A percentile compares a stretch with the other conserved stretches of the same genome.
Conservation (phyloP, 2,797 vertebrate species). For the Galaxias olidus region DNA sequence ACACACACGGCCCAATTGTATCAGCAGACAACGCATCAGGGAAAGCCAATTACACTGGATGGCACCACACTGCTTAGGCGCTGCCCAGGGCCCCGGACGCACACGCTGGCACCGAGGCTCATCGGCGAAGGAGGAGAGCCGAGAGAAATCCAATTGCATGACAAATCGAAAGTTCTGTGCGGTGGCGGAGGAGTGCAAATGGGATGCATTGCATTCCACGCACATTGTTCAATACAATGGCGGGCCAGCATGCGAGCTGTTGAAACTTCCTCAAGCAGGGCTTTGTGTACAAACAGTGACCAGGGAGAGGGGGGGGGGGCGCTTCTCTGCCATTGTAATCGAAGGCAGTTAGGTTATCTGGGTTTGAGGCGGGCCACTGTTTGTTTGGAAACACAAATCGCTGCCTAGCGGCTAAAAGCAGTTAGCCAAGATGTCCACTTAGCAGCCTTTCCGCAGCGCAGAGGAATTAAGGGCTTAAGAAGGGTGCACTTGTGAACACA, state of each 20-base stretch:
- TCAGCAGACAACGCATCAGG: constrained; percentile 60
- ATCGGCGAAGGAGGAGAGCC: not conserved
- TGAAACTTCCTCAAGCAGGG: not conserved
- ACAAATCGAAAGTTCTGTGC: not conserved
- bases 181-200: not conserved
- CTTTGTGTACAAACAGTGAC: not conserved
- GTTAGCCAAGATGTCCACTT: not conserved
- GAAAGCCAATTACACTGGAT: constrained; percentile 59
- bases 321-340: not conserved
- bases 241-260: not conserved
- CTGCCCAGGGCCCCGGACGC: not conserved
- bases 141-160: constrained; percentile 8
- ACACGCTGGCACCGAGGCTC: not conserved
- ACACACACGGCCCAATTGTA: constrained; percentile 49
- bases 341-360: not conserved
- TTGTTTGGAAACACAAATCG: not conserved
- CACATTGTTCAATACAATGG: not conserved
- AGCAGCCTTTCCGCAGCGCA: not conserved
- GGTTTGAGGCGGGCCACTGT: not conserved
- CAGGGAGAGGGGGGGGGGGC: not conserved
- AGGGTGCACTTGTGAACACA: not conserved
- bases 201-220: not conserved
- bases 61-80: not conserved
- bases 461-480: not conserved
- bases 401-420: not conserved